phyloP scores from a whole-genome alignment of 2,113 vertebrate species.

The Mohoua ochrocephala region DNA sequence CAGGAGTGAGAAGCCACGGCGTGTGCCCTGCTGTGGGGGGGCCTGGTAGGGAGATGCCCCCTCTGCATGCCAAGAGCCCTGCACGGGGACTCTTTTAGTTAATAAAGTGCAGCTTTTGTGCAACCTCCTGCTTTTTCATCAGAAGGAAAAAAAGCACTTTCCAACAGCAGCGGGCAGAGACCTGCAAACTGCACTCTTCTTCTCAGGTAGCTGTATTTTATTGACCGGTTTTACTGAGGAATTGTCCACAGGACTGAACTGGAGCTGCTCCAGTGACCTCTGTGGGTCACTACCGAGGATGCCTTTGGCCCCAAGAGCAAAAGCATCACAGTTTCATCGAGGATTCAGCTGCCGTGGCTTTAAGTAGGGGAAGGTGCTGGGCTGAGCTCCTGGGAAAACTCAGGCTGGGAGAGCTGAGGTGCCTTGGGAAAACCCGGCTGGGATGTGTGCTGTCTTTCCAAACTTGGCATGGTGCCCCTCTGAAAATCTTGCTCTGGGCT shows the following conservation, averaged over 20 bases:
- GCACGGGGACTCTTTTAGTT: fast-evolving
- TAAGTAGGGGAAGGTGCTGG: neutral
- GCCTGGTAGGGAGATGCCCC: neutral
- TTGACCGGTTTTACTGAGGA: neutral
- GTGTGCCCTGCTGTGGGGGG: neutral
- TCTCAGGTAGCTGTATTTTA: neutral
- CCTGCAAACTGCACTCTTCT: neutral
- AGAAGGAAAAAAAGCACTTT: neutral
- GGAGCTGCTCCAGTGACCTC: neutral
- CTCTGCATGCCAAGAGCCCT: neutral
- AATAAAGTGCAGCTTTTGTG: neutral
- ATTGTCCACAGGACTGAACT: neutral
- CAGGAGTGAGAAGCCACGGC: fast-evolving
- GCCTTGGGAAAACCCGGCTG: neutral
- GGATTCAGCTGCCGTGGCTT: neutral
- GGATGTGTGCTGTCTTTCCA: neutral
- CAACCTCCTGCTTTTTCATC: neutral
- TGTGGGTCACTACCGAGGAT: fast-evolving
- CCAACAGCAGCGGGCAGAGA: neutral
- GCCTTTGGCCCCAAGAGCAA: neutral
- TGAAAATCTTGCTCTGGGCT: fast-evolving
- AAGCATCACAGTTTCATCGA: fast-evolving
- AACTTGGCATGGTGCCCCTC: neutral
- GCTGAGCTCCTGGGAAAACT: neutral
- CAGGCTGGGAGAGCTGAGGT: neutral